A percentile compares a stretch with the other conserved stretches of the same genome.
phyloP scores from a whole-genome alignment of 2,888 invertebrate genomes.

The Conops quadrifasciatus region DNA sequence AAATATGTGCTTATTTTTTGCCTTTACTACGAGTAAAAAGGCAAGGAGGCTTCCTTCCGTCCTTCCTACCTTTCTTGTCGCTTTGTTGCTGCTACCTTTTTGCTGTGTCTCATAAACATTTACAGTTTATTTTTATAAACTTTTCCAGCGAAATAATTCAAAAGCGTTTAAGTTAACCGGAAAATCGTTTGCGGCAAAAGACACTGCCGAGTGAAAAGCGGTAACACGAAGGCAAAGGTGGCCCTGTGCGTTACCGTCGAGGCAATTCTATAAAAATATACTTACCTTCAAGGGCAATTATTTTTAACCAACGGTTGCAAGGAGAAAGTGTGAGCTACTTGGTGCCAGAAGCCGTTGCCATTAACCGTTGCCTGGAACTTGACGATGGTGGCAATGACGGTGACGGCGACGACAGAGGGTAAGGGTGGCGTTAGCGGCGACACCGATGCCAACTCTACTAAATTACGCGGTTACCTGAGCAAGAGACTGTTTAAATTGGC shows the following conservation, averaged over 20 bases:
- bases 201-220: not conserved
- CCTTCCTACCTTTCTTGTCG: constrained; percentile 4
- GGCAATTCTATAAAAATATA: not conserved
- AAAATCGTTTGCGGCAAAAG: constrained; percentile 29
- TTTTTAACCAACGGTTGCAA: constrained; percentile 55
- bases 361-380: no score
- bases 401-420: no score
- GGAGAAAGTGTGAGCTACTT: constrained; percentile 16
- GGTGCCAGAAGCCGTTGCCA: not conserved
- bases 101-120: constrained; percentile 1
- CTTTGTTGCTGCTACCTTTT: not conserved
- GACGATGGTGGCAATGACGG: not conserved
- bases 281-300: constrained; percentile 45
- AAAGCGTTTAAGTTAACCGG: constrained; percentile 33
- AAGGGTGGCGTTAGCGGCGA: not conserved
- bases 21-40: no score
- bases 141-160: constrained; percentile 35
- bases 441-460: not conserved
- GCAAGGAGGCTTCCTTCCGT: not conserved
- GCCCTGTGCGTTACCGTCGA: not conserved
- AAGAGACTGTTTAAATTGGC: not conserved
- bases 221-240: not conserved
- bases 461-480: not conserved
- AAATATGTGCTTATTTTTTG: no score
- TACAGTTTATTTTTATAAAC: constrained; percentile 30